Base-by-base conservation (phyloP, 2,797 vertebrate species). In the Babyrousa celebensis region DNA sequence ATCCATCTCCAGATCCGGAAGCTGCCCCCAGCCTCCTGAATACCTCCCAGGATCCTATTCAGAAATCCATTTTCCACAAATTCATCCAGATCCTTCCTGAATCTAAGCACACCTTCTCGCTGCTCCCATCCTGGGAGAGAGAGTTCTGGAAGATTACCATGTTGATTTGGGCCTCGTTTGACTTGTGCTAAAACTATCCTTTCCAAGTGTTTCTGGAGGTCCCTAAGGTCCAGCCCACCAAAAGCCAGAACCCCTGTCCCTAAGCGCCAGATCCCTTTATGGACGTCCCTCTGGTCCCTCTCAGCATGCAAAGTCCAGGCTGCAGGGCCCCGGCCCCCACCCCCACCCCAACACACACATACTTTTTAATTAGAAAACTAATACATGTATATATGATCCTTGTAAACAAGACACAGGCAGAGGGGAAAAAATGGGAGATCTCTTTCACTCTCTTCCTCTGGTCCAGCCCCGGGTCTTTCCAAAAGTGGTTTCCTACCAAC, bases 281-380 rank as follows among this genome's bases (percentile, higher is more conserved):
- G 32, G 40, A 58, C 52, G 1, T n/a, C 72, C 36, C 27, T 60
- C 72, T 6, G 14, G 29, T 32, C 68, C 58, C 48, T 43, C 54
- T n/a, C n/a, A 23, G 86, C 48, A 56, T 1, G 5, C 54, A 0
- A 7, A 25, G 27, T 79, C 67, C 71, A 94, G 36, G 7, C 23
- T 56, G 11, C 36, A 20, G 77, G 17, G 8, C 14, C 32, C 12
- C 36, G 9, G 1, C 11, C 77, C 65, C 12, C 12, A n/a, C 25
- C 21, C 20, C 27, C 56, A 58, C 56, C 18, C n/a, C 29, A 78
- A 78, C 48, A 77, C 27, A 77, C 27, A 77, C n/a, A 71, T 29
- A 43, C 56, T 89, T 88, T 78, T 89, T 68, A 70, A 84, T 92
- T 60, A 74, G 75, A 67, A 60, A 96, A 84, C n/a, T 43, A 84